Evolutionary conservation across 1,140 invertebrate genomes (phyloP), one percentile per base, ranked within the genome.

Genomic region (Drosophila malerkotliana): DNA sequence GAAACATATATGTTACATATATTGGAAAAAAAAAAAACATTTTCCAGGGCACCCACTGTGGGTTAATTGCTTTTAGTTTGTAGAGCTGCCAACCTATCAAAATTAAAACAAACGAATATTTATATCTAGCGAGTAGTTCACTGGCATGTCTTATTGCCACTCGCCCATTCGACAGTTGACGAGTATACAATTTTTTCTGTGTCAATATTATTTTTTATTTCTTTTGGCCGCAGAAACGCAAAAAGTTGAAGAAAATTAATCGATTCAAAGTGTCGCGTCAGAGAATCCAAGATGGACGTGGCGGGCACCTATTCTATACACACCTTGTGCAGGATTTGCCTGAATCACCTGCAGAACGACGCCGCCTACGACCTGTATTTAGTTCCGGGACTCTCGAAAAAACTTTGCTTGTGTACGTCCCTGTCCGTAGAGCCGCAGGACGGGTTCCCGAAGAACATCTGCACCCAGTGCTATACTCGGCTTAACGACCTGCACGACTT

Each of bases 401-500:
- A 91, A 64, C 75, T 91, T 4, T 81, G 75, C 48, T 59, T 87
- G n/a, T 91, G 90, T 64, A 91, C 90, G 3, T 85, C 87, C 8
- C 52, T 91, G 32, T 82, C 90, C 6, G 90, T 91, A 60, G 90
- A 91, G 49, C 90, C 77, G 34, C 73, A 90, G 54, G 90, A 91
- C 71, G 90, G 90, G 18, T 91, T 90, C 30, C 90, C 90, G 9
- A 88, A 82, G 45, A 91, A 91, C 53, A 57, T 91, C 18, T 91
- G 90, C 71, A 88, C 78, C n/a, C 76, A 52, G 39, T 91, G 90
- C 54, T 89, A 89, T 21, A 45, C 80, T 8, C 79, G 82, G 51
- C 78, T 91, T 6, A 90, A 84, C 32, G 90, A 91, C 45, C 63
- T 91, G 72, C 87, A 91, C 9, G 82, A 91, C 24, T 91, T 91